Conservation (phyloP, 2,888 invertebrate genomes). For the Eulithis testata region DNA sequence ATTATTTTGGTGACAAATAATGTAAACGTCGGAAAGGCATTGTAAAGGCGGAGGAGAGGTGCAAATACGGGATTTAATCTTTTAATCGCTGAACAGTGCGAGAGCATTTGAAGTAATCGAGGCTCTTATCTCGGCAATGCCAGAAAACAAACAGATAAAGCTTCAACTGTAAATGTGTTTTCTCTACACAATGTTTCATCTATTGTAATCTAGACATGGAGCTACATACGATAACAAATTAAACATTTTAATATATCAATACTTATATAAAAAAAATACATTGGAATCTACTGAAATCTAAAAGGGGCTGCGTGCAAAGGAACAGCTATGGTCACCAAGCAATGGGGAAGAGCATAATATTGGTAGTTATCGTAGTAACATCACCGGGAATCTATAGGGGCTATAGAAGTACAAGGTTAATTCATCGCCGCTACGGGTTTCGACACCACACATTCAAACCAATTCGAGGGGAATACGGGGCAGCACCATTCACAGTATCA, state of each 20-base stretch:
- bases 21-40: constrained; percentile 67
- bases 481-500: constrained; percentile 82
- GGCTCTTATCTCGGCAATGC: constrained; percentile 77
- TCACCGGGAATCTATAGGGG: constrained; percentile 62
- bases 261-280: constrained; percentile 48
- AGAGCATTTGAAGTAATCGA: constrained; percentile 58
- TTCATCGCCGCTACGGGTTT: constrained; percentile 67
- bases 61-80: constrained; percentile 64
- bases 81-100: constrained; percentile 57
- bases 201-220: constrained; percentile 54
- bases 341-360: constrained; percentile 62
- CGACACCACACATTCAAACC: constrained; percentile 75
- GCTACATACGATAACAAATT: constrained; percentile 47
- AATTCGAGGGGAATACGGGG: constrained; percentile 69
- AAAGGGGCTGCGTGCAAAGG: constrained; percentile 59
- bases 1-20: constrained; percentile 56
- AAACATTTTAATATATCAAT: constrained; percentile 29
- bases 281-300: constrained; percentile 49
- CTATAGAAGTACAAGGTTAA: constrained; percentile 63
- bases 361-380: constrained; percentile 63
- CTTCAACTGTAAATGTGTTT: constrained; percentile 65
- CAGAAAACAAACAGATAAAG: constrained; percentile 85
- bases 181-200: constrained; percentile 54
- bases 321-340: constrained; percentile 63
- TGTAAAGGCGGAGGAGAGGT: constrained; percentile 78